Percentiles rank a stretch among this genome's conserved stretches.
phyloP scores from a whole-genome alignment of 1,140 invertebrate genomes.

The Calephelis nemesis region DNA sequence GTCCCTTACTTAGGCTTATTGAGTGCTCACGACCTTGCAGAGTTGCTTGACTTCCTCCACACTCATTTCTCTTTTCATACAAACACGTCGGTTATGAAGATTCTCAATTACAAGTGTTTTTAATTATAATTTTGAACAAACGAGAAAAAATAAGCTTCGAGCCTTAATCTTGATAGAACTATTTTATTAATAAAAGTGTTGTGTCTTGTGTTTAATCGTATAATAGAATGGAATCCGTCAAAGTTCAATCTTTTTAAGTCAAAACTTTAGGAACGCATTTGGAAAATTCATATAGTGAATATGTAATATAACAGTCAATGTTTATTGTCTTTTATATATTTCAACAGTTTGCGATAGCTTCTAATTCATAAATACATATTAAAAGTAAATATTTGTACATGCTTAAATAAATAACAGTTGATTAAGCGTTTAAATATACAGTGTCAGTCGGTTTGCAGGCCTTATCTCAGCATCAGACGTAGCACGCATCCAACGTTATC shows the following conservation, averaged over 20 bases:
- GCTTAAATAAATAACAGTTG: conserved; percentile 52
- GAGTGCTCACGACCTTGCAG: no score
- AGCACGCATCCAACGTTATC: conserved; percentile 72
- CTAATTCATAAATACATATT: conserved; percentile 37
- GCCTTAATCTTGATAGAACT: no score
- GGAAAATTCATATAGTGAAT: conserved; percentile 13
- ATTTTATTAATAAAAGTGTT: no score
- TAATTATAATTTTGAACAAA: neutral
- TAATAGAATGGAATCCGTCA: conserved; percentile 2
- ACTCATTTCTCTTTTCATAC: no score
- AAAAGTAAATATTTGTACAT: conserved; percentile 35
- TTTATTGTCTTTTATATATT: conserved; percentile 30
- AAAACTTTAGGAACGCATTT: conserved; percentile 11
- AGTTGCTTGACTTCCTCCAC: no score
- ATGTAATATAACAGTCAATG: conserved; percentile 24
- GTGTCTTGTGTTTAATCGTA: no score
- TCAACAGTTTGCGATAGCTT: conserved; percentile 49
- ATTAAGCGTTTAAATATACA: conserved; percentile 54
- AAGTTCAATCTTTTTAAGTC: conserved; percentile 17
- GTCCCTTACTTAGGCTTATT: no score
- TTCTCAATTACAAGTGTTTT: neutral
- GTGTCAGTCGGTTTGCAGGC: conserved; percentile 53
- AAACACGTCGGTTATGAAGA: no score
- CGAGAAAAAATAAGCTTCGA: no score
- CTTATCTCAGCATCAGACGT: conserved; percentile 63